Evolutionary conservation across 2,888 invertebrate species (phyloP).

Genomic region (Gortyna flavago): DNA sequence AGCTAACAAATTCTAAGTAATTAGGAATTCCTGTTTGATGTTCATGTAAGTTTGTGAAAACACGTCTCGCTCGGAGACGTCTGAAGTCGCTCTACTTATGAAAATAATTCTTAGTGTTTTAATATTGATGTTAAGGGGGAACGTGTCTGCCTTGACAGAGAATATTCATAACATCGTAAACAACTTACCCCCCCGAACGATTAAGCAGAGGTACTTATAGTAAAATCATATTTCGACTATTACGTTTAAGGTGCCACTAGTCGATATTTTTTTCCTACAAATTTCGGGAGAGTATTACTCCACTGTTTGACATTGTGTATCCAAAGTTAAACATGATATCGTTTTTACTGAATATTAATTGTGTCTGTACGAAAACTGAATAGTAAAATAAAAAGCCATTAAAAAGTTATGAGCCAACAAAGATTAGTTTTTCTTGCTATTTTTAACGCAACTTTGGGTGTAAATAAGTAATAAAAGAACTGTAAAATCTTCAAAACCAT

Average conservation of each 20-base stretch:
- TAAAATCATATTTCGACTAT: neutral
- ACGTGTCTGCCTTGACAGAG: conserved; percentile 39
- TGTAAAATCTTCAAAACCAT: too few relatives aligned
- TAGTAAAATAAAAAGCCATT: too few relatives aligned
- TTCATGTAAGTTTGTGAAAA: conserved; percentile 51
- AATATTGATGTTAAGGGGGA: conserved; percentile 46
- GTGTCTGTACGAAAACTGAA: too few relatives aligned
- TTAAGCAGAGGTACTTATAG: neutral
- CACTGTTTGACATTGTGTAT: too few relatives aligned
- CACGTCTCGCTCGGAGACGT: conserved; percentile 25
- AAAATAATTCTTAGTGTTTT: conserved; percentile 42
- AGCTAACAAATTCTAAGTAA: conserved; percentile 55
- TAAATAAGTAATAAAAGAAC: too few relatives aligned
- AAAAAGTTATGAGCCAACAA: too few relatives aligned
- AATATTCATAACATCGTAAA: conserved; percentile 70
- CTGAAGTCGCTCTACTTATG: conserved; percentile 22
- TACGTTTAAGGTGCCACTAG: neutral
- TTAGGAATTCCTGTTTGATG: conserved; percentile 46
- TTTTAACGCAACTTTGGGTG: too few relatives aligned
- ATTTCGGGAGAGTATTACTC: too few relatives aligned
- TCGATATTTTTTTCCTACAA: too few relatives aligned
- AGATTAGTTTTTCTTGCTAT: too few relatives aligned
- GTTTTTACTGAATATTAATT: too few relatives aligned
- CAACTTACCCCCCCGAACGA: neutral
- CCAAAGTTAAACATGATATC: too few relatives aligned